Base-by-base conservation (phyloP, 2,888 invertebrate genomes). In the Drosophila histrio region DNA sequence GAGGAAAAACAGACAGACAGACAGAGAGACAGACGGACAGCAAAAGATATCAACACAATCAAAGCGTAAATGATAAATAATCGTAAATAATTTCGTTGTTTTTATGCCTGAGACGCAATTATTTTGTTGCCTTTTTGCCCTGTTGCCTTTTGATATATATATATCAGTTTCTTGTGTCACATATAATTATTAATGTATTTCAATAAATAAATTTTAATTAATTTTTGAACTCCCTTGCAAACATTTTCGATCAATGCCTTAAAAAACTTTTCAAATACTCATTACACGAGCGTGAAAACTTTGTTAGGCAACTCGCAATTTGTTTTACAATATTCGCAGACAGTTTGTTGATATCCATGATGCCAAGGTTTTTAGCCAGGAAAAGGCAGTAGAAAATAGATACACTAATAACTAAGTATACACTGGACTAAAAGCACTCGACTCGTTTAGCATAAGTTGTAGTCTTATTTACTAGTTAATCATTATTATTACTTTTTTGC, bases 11-110 rank as follows among this genome's bases (percentile, higher is more conserved):
- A 28, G 8, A 8, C 22, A 26, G 28, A 21, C 17, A 54, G 5
- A 28, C 19, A 54, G n/a, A 8, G 19, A 26, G 28, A 21, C 17
- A 54, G 5, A 28, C 19, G 50, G n/a, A 26, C 15, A 21, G 28
- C 38, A 41, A 61, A 44, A 43, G 76, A 79, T 83, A 81, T 77
- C 53, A 65, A 22, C 49, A 53, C 66, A 80, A 81, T 86, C 87
- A 72, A 72, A 62, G 73, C 84, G 84, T 83, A 70, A 87, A 84
- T 74, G 85, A 77, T 84, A 87, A 87, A 82, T 87, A 82, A 84
- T 67, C 84, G 67, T 65, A 81, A 66, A 80, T 87, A 72, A 80
- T 73, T 39, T 80, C 22, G 58, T 53, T 56, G 63, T 47, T 43
- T 39, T 53, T 34, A 53, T 74, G 56, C 13, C 34, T 64, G 67